A percentile compares a stretch with the other conserved stretches of the same genome.
Evolutionary conservation across 2,888 invertebrate species (phyloP).

Genomic region (Pyralis farinalis): DNA sequence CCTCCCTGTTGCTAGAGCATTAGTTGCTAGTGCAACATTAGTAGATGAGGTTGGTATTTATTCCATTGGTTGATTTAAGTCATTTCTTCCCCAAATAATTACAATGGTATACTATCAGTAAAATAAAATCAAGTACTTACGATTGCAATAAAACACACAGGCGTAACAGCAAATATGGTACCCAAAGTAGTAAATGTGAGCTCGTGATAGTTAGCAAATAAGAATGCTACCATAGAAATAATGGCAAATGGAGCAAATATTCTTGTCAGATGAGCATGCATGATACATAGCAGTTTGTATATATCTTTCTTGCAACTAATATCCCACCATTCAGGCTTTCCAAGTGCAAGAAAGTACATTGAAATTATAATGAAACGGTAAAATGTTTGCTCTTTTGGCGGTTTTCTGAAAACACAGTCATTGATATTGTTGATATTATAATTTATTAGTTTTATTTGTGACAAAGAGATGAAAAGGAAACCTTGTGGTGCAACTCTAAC

Average conservation of each 20-base stretch:
- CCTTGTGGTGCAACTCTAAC: no score
- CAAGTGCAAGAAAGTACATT: not conserved
- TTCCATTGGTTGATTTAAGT: no score
- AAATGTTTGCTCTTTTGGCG: not conserved
- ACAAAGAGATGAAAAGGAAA: no score
- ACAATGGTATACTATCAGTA: no score
- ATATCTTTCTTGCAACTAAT: not conserved
- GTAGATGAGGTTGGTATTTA: no score
- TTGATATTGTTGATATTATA: no score
- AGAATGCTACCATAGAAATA: not conserved
- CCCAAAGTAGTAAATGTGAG: conserved; percentile 5
- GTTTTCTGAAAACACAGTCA: not conserved
- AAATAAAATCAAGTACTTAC: conserved; percentile 1
- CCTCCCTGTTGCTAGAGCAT: no score
- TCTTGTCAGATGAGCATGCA: not conserved
- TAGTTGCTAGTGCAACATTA: no score
- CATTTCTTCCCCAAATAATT: no score
- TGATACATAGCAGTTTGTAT: not conserved
- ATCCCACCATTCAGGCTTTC: not conserved
- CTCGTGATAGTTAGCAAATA: not conserved
- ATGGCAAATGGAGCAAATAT: not conserved
- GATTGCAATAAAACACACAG: not conserved
- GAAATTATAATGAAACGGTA: not conserved
- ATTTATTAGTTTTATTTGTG: no score
- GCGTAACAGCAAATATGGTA: conserved; percentile 4